Evolutionary conservation across 2,113 vertebrate genomes (phyloP), one percentile per base, ranked within the genome.

Genomic region (Glaucomys volans): DNA sequence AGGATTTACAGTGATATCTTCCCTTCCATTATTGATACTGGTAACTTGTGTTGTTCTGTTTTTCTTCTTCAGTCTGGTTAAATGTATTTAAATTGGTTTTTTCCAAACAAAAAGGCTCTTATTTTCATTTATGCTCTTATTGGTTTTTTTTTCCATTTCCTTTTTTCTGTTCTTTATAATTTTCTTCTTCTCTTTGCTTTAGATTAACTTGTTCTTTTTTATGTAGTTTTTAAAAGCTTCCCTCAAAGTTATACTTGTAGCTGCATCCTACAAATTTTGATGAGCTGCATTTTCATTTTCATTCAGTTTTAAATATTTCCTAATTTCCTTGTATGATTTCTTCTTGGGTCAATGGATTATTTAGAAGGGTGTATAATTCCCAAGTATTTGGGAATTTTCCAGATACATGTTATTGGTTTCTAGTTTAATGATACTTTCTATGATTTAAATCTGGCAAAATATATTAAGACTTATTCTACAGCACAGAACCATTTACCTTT

Each of bases 301-400:
- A 54, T 54, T 52, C 54, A 59, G 22, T 59, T 59, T 59, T 59
- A 59, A 59, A 59, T 59, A 22, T 59, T 59, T 59, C 20, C 8
- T 59, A 59, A 59, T 59, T 59, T 59, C 57, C 57, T 59, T 59
- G 22, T 24, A 59, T 59, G 57, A 59, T 59, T 59, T 59, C 57
- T 59, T 59, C 57, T 52, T 16, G 11, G 52, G 13, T 16, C 11
- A 12, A 52, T 52, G 52, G 52, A 52, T 52, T 52, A 52, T 52
- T 91, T 59, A 40, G 42, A 67, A 79, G 35, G 62, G 10, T 62
- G 40, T 69, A 79, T 72, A 64, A 86, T 42, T 86, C 13, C 35
- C 52, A 86, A 86, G 80, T 72, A 86, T 42, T 72, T 91, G 64
- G 40, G 9, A n/a, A 72, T 32, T 90, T 90, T 91, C 80, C 30